Conservation (phyloP, 2,888 invertebrate species). For the Lasioglossum marginatum region DNA sequence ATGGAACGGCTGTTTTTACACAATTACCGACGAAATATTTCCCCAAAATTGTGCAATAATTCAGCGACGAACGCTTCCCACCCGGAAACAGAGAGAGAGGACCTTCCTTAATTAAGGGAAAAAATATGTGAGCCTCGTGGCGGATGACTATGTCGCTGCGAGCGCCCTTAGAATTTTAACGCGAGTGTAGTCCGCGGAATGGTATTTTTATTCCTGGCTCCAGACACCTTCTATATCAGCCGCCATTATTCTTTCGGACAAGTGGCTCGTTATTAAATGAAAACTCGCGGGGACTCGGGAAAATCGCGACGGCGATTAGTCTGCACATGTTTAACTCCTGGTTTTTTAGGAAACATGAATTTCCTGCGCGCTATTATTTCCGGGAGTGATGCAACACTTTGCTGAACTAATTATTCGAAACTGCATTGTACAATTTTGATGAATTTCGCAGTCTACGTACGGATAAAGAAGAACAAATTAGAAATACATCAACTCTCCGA, state of each 20-base stretch:
- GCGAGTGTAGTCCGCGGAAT: neutral
- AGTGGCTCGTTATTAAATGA: neutral
- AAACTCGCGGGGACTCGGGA: neutral
- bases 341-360: neutral
- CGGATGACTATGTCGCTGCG: conserved; percentile 14
- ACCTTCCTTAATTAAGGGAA: conserved; percentile 38
- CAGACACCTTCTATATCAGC: neutral
- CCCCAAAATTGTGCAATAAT: conserved; percentile 34
- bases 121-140: conserved; percentile 1
- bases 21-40: conserved; percentile 33
- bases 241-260: neutral
- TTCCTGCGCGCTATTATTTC: neutral
- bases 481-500: neutral
- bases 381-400: neutral
- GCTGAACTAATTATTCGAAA: neutral
- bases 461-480: neutral
- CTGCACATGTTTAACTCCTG: neutral
- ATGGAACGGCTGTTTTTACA: conserved; percentile 47
- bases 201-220: neutral
- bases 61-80: conserved; percentile 22
- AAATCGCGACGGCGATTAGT: conserved; percentile 1
- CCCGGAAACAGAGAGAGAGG: neutral
- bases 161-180: conserved; percentile 6
- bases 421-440: neutral
- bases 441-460: neutral